Percentiles rank a stretch among this genome's conserved stretches.
These are phyloP conservation scores for Agrotis segetum DNA, from an alignment of 2,888 invertebrate genomes.

Conservation along the genomic window DNA sequence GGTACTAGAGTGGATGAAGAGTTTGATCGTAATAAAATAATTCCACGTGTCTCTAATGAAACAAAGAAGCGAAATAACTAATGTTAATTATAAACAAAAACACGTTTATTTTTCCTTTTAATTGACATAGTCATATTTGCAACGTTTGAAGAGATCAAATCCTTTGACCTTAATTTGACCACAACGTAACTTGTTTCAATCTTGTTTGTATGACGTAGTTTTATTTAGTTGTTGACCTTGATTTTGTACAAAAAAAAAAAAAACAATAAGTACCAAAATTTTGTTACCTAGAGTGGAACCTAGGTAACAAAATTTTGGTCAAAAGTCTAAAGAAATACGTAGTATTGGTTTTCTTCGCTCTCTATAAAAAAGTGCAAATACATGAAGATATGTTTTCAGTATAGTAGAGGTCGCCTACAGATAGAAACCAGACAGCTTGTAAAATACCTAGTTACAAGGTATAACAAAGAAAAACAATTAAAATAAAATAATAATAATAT, in stretches of 20 bases:
- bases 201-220: neutral
- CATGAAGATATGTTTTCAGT: neutral
- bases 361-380: neutral
- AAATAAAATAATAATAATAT: neutral
- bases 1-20: neutral
- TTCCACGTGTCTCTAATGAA: too few species aligned
- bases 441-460: neutral
- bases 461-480: neutral
- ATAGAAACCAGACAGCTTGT: neutral
- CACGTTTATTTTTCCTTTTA: too few species aligned
- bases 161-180: conserved; percentile 1
- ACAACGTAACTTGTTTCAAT: neutral
- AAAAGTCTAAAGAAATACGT: neutral
- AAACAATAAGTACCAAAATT: neutral
- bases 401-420: neutral
- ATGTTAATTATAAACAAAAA: neutral
- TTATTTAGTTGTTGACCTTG: neutral
- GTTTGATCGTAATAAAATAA: too few species aligned
- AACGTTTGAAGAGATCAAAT: conserved; percentile 1
- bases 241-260: neutral
- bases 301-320: neutral
- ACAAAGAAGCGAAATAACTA: neutral
- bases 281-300: neutral
- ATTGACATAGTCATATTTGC: too few species aligned
- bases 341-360: neutral